phyloP scores from a whole-genome alignment of 2,797 vertebrate species.

The Pipistrellus pipistrellus region DNA sequence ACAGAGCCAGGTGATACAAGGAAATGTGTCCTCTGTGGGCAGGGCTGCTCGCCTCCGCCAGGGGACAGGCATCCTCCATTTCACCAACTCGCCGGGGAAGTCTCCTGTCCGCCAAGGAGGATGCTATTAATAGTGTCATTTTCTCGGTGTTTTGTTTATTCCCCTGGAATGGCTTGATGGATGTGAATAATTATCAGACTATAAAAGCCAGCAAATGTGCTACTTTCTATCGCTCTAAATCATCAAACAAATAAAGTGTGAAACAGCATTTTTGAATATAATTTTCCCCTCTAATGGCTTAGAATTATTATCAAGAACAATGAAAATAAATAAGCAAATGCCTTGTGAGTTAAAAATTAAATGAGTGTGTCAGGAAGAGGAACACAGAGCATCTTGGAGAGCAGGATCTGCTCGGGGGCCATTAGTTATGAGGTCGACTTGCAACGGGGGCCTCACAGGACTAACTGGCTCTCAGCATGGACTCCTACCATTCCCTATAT shows the following conservation, averaged over 20 bases:
- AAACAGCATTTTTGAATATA: conserved; percentile 91
- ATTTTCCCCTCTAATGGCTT: conserved; percentile 91
- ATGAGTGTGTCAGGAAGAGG: conserved; percentile 81
- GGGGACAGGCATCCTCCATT: conserved; percentile 31
- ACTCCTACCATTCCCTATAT: background rate
- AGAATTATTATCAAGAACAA: conserved; percentile 91
- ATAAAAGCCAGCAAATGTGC: conserved; percentile 91
- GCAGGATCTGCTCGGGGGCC: background rate
- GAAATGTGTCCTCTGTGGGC: rapidly evolving
- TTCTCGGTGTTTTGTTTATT: conserved; percentile 90
- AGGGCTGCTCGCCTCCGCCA: background rate
- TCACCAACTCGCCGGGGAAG: background rate
- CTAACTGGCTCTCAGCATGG: background rate
- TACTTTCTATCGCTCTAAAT: conserved; percentile 91
- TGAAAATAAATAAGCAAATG: conserved; percentile 90
- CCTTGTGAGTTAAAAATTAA: conserved; percentile 87
- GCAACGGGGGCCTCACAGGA: rapidly evolving
- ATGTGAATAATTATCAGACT: conserved; percentile 91
- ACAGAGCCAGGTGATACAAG: background rate
- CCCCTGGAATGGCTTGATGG: conserved; percentile 90
- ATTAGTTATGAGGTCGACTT: background rate
- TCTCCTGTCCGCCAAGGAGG: conserved; percentile 71
- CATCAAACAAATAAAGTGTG: conserved; percentile 92
- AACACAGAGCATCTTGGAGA: conserved; percentile 23
- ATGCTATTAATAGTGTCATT: conserved; percentile 89